Conservation (phyloP, 2,797 vertebrate species). For the Sebastes cheni region DNA sequence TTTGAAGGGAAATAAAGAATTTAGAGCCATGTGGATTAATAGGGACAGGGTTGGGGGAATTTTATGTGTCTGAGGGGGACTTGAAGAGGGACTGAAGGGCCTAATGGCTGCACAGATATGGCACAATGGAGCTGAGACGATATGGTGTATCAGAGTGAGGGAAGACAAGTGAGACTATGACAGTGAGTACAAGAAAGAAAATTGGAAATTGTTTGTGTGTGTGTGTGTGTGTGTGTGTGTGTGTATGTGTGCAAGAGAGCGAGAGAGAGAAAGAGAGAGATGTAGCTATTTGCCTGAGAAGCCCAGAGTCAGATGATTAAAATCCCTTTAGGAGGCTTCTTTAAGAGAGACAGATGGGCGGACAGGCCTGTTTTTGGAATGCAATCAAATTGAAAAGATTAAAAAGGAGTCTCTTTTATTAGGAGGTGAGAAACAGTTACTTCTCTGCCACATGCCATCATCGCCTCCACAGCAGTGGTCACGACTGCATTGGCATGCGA, state of each 20-base stretch:
- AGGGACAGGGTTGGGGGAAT: slow-evolving; percentile 74
- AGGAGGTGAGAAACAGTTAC: slow-evolving; percentile 83
- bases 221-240: slow-evolving; percentile 24
- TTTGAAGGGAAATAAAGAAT: slow-evolving; percentile 86
- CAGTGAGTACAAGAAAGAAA: slow-evolving; percentile 69
- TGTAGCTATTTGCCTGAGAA: slow-evolving; percentile 78
- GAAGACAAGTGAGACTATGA: slow-evolving; percentile 69
- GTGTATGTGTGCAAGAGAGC: not conserved
- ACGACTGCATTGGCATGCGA: slow-evolving; percentile 74
- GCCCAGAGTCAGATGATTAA: slow-evolving; percentile 80
- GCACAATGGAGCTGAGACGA: slow-evolving; percentile 66
- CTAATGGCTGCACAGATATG: slow-evolving; percentile 75
- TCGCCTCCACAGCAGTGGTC: slow-evolving; percentile 75
- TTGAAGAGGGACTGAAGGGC: slow-evolving; percentile 71
- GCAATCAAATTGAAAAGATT: slow-evolving; percentile 82
- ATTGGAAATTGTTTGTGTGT: slow-evolving; percentile 62
- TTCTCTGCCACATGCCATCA: slow-evolving; percentile 78
- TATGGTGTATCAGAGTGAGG: slow-evolving; percentile 59
- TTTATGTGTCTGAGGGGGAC: slow-evolving; percentile 69
- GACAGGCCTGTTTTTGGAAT: slow-evolving; percentile 79
- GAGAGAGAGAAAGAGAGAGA: slow-evolving; percentile 58
- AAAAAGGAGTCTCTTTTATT: slow-evolving; percentile 80
- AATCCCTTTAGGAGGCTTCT: slow-evolving; percentile 83
- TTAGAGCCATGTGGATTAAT: slow-evolving; percentile 82
- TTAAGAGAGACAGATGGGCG: slow-evolving; percentile 84